Percentiles rank a stretch among this genome's conserved stretches.
These are phyloP conservation scores for Ctenoplectra terminalis DNA, from an alignment of 1,140 invertebrate genomes.

Conservation along the genomic window DNA sequence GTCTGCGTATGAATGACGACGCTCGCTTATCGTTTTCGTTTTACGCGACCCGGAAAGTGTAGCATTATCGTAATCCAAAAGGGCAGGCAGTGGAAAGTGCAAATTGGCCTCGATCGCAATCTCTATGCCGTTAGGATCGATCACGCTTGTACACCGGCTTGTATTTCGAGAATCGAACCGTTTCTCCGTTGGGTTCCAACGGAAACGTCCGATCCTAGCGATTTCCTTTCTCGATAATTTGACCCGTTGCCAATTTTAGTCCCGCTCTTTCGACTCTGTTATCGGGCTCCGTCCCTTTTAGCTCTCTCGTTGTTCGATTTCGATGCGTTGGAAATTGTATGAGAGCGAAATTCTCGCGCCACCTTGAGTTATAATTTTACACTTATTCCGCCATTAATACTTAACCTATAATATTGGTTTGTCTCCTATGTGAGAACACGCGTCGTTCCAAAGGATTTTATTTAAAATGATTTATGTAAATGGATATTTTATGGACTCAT, in stretches of 20 bases:
- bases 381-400: too few species aligned
- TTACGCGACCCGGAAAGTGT: background rate
- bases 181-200: too few species aligned
- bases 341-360: too few species aligned
- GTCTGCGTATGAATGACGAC: background rate
- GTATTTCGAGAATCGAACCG: background rate
- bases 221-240: background rate
- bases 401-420: too few species aligned
- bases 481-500: too few species aligned
- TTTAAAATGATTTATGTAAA: too few species aligned
- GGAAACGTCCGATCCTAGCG: background rate
- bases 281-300: background rate
- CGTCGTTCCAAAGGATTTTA: too few species aligned
- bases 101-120: slow-evolving; percentile 3
- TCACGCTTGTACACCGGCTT: background rate
- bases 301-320: too few species aligned
- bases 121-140: background rate
- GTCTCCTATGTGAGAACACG: too few species aligned
- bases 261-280: background rate
- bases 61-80: background rate
- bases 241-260: too few species aligned
- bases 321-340: too few species aligned
- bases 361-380: too few species aligned
- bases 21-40: background rate
- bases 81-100: background rate